phyloP scores from a whole-genome alignment of 2,797 vertebrate species.

The Pipistrellus kuhlii region DNA sequence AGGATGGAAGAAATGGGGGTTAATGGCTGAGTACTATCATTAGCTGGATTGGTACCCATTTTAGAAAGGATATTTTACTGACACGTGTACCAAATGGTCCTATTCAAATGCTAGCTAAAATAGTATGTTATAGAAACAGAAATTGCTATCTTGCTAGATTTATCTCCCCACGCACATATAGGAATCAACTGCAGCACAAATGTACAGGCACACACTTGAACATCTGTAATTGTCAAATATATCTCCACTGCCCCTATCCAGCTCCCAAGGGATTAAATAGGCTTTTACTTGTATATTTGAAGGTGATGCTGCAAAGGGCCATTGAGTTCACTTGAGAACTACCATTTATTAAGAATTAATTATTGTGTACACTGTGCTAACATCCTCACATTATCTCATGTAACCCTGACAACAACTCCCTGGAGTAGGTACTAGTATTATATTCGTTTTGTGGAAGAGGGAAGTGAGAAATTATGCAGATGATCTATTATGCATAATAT shows the following conservation, averaged over 20 bases:
- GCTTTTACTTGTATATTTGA: not conserved
- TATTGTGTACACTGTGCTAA: not conserved
- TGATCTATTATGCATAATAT: too few species aligned
- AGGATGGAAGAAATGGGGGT: constrained; percentile 49
- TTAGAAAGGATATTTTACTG: constrained; percentile 53
- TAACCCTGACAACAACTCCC: not conserved
- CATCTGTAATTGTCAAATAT: not conserved
- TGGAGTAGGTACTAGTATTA: not conserved
- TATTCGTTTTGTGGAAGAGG: not conserved
- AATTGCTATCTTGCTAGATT: constrained; percentile 1
- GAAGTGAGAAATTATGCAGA: not conserved
- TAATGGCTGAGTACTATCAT: constrained; percentile 48
- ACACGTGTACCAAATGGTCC: constrained; percentile 20
- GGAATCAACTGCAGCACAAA: not conserved
- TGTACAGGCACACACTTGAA: not conserved
- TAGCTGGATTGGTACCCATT: constrained; percentile 33
- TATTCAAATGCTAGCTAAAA: constrained; percentile 55
- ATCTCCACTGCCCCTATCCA: not conserved
- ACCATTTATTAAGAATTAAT: not conserved
- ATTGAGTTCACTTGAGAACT: not conserved
- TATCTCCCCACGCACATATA: not conserved
- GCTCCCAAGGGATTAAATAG: not conserved
- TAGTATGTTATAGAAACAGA: constrained; percentile 8
- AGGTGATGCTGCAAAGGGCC: not conserved
- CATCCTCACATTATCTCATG: not conserved